Conservation (phyloP, 2,113 vertebrate species). For the Synodontis membranacea region DNA sequence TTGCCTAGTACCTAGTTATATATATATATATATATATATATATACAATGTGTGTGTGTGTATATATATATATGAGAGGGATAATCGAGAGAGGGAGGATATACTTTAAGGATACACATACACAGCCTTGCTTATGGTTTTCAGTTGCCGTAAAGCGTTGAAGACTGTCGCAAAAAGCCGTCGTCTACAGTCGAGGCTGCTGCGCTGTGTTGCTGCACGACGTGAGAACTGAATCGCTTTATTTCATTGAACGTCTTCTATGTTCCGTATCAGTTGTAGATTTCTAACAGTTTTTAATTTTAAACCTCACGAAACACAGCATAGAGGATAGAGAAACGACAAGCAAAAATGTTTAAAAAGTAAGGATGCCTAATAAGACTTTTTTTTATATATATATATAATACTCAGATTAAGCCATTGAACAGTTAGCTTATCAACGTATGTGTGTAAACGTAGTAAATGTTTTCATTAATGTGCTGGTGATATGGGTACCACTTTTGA, state of each 20-base stretch:
- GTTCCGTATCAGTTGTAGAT: conserved; percentile 8
- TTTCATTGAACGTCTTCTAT: conserved; percentile 37
- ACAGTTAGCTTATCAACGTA: not conserved
- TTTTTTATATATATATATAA: too few relatives aligned
- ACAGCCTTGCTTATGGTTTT: conserved; percentile 2
- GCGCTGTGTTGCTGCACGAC: conserved; percentile 48
- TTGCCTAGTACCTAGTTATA: too few relatives aligned
- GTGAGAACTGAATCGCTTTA: conserved; percentile 50
- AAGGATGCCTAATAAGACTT: conserved; percentile 44
- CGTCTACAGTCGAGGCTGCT: conserved; percentile 20
- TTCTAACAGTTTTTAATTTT: not conserved
- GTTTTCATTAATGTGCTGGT: not conserved
- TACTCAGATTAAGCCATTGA: not conserved
- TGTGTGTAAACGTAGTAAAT: not conserved
- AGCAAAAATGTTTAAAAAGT: conserved; percentile 80
- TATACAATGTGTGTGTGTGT: too few relatives aligned
- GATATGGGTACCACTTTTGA: not conserved
- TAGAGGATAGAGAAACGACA: conserved; percentile 27
- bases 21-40: too few relatives aligned
- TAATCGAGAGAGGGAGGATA: too few relatives aligned
- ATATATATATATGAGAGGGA: too few relatives aligned
- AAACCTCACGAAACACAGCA: not conserved
- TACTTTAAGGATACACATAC: too few relatives aligned
- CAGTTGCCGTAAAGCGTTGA: conserved; percentile 35
- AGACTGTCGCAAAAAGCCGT: conserved; percentile 59